A percentile compares a stretch with the other conserved stretches of the same genome.
Conservation (phyloP, 2,113 vertebrate species). For the Festucalex cinctus region DNA sequence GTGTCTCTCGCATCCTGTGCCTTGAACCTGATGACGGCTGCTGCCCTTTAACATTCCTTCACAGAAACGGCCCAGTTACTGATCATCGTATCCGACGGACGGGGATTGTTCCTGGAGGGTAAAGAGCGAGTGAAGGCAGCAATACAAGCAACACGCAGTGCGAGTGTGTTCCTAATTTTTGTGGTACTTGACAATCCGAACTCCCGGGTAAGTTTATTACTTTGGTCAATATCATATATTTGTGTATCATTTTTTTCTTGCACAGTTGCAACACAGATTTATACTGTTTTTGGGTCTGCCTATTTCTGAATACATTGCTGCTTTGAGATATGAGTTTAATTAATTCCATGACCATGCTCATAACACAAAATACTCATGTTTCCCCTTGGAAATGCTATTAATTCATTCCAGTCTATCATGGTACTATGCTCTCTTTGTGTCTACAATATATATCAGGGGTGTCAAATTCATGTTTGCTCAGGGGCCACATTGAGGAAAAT, state of each 20-base stretch:
- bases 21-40: background rate
- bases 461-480: too few species aligned
- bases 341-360: too few species aligned
- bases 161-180: conserved; percentile 94
- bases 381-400: too few species aligned
- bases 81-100: conserved; percentile 91
- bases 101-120: conserved; percentile 93
- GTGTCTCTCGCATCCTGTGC: too few species aligned
- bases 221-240: background rate
- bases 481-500: too few species aligned
- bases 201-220: conserved; percentile 81
- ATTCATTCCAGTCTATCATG: too few species aligned
- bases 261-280: too few species aligned
- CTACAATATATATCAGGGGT: background rate
- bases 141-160: conserved; percentile 78
- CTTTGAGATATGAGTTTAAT: too few species aligned
- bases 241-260: too few species aligned
- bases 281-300: too few species aligned
- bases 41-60: background rate
- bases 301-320: too few species aligned
- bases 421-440: background rate
- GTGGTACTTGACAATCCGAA: conserved; percentile 92
- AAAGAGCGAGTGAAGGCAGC: conserved; percentile 88
- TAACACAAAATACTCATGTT: too few species aligned
- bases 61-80: conserved; percentile 90